Evolutionary conservation across 2,797 vertebrate species (phyloP).

Genomic region (Gouania willdenowi): DNA sequence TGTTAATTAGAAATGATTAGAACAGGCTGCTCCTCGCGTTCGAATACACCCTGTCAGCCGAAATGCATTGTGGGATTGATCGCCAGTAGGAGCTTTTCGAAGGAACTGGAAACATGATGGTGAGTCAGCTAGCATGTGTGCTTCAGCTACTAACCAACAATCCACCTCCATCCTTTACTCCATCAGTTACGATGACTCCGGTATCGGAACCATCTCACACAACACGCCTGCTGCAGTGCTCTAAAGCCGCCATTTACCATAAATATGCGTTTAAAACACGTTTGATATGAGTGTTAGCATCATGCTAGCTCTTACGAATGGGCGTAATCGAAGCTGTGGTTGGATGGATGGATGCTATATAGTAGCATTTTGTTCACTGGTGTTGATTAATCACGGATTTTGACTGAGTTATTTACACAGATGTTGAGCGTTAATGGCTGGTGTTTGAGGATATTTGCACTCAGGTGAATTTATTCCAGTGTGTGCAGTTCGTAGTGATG

Average conservation of each 20-base stretch:
- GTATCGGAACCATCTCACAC: fast-evolving
- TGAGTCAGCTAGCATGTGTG: slow-evolving; percentile 58
- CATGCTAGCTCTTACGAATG: slow-evolving; percentile 21
- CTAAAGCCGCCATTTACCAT: slow-evolving; percentile 17
- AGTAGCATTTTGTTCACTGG: no score
- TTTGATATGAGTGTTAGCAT: slow-evolving; percentile 39
- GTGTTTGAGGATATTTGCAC: no score
- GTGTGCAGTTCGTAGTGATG: no score
- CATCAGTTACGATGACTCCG: fast-evolving
- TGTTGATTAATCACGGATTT: no score
- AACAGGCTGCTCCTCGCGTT: no score
- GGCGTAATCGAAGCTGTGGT: slow-evolving; percentile 48
- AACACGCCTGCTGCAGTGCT: fast-evolving
- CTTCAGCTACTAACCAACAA: not conserved
- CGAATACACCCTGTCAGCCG: slow-evolving; percentile 33
- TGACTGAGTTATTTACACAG: no score
- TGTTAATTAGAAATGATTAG: no score
- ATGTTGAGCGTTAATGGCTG: no score
- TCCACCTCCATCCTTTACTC: slow-evolving; percentile 49
- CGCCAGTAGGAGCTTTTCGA: slow-evolving; percentile 66
- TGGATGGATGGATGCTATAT: no score
- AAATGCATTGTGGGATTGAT: slow-evolving; percentile 64
- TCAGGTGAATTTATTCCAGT: no score
- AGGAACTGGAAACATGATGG: slow-evolving; percentile 78
- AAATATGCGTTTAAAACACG: not conserved